Evolutionary conservation across 2,113 vertebrate species (phyloP).

Genomic region (Chiloscyllium plagiosum): DNA sequence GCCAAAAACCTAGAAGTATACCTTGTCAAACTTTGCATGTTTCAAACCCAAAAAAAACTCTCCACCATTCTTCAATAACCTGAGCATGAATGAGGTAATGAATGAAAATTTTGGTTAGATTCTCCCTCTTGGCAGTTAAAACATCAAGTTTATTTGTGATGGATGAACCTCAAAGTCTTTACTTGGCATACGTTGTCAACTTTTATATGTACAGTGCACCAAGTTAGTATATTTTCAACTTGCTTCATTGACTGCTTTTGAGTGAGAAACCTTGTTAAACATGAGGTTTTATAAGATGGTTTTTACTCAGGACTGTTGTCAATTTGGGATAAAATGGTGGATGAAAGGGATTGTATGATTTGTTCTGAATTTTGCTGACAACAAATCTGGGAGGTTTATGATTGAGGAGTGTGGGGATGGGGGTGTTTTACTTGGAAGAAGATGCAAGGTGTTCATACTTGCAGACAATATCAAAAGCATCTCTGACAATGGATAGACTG

Average conservation of each 20-base stretch:
- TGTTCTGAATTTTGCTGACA: no score
- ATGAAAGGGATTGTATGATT: no score
- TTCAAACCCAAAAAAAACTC: background rate
- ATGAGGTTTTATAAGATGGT: no score
- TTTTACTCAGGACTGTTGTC: no score
- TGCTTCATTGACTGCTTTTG: background rate
- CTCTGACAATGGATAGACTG: no score
- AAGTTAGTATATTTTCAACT: background rate
- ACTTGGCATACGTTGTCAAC: background rate
- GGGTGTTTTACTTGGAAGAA: no score
- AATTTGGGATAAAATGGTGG: no score
- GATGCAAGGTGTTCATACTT: no score
- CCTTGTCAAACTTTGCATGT: background rate
- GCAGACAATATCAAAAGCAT: no score
- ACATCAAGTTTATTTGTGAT: background rate
- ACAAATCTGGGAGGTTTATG: no score
- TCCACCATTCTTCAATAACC: background rate
- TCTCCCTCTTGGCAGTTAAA: background rate
- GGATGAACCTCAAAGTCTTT: background rate
- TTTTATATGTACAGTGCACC: background rate
- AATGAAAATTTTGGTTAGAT: background rate
- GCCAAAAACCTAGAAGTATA: background rate
- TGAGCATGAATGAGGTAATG: background rate
- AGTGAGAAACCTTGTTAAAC: background rate
- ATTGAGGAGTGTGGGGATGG: no score